Conservation (phyloP, 2,888 invertebrate species). For the Bhutanitis thaidina region DNA sequence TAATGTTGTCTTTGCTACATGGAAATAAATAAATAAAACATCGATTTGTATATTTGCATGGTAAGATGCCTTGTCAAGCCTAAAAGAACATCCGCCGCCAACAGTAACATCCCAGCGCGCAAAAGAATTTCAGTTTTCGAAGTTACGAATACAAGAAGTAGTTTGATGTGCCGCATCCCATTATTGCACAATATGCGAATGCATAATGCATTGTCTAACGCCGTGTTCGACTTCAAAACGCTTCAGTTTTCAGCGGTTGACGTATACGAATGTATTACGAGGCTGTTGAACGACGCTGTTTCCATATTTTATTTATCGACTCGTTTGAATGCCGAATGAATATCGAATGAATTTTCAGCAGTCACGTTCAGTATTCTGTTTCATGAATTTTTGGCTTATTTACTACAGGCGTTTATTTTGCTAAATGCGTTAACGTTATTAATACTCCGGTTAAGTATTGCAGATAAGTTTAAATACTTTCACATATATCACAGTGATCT, state of each 20-base stretch:
- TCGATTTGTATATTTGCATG: too few species aligned
- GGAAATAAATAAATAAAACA: too few species aligned
- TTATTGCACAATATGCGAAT: conserved; percentile 30
- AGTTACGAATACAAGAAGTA: not conserved
- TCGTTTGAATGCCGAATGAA: conserved; percentile 21
- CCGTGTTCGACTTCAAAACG: conserved; percentile 20
- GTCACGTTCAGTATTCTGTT: conserved; percentile 20
- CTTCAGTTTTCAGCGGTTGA: conserved; percentile 37
- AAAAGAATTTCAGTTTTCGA: not conserved
- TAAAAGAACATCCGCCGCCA: not conserved
- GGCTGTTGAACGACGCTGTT: conserved; percentile 38
- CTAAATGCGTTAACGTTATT: too few species aligned
- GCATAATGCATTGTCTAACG: conserved; percentile 32
- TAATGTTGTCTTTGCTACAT: too few species aligned
- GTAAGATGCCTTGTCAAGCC: too few species aligned
- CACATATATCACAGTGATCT: too few species aligned
- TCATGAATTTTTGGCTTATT: conserved; percentile 17
- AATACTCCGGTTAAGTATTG: too few species aligned
- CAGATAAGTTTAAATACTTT: too few species aligned
- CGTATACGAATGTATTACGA: conserved; percentile 40
- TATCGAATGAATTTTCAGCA: conserved; percentile 25
- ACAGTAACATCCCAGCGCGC: not conserved
- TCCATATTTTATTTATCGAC: conserved; percentile 29
- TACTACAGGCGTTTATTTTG: not conserved
- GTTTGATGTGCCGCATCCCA: conserved; percentile 11